Conservation (phyloP, 2,888 invertebrate species). For the Lucinisca nassula region DNA sequence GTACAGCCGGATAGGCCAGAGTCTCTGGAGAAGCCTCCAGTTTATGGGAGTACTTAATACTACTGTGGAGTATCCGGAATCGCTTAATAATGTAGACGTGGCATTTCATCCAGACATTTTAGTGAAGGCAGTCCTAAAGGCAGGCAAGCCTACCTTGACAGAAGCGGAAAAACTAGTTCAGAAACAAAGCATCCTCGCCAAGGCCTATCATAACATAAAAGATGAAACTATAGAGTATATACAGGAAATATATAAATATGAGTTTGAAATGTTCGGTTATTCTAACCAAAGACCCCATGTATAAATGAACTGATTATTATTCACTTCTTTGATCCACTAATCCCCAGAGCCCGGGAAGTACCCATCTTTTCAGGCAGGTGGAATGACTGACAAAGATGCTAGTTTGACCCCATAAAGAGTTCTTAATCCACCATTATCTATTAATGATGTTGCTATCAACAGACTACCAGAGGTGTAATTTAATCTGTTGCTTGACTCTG, state of each 20-base stretch:
- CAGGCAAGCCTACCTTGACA: neutral
- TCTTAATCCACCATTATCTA: too few species aligned
- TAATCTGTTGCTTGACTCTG: too few species aligned
- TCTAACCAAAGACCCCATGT: neutral
- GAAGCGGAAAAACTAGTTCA: conserved; percentile 18
- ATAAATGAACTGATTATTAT: too few species aligned
- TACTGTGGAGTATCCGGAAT: neutral
- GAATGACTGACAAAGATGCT: too few species aligned
- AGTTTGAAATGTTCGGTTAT: conserved; percentile 71
- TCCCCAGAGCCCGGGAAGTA: too few species aligned
- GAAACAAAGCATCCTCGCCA: conserved; percentile 44
- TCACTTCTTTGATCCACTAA: too few species aligned
- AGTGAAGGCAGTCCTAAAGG: neutral
- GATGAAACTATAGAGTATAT: conserved; percentile 30
- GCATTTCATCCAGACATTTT: neutral
- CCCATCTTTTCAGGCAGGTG: too few species aligned
- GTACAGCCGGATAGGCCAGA: neutral
- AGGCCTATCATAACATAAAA: conserved; percentile 56
- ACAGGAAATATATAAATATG: conserved; percentile 55
- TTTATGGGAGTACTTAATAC: neutral
- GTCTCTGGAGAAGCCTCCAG: conserved; percentile 27
- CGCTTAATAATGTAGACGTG: neutral
- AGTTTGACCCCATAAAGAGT: too few species aligned
- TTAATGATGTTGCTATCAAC: too few species aligned
- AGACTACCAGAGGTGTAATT: too few species aligned